Evolutionary conservation across 2,113 vertebrate genomes (phyloP), one percentile per base, ranked within the genome.

Genomic region (Pleuronectes platessa): DNA sequence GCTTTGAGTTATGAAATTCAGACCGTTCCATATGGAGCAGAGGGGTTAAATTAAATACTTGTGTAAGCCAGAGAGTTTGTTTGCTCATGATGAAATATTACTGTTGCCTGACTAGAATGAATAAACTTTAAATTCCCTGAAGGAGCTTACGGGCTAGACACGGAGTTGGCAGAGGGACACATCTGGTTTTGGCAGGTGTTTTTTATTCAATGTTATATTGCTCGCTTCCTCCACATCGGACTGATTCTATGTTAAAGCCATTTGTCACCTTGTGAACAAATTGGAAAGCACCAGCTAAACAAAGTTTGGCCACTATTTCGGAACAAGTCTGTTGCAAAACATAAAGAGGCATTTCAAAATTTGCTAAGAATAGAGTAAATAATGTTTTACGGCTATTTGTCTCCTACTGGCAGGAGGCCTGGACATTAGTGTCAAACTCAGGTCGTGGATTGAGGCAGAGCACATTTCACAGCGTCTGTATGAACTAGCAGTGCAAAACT

Each of bases 51-150:
- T 51, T 71, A 79, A 74, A 80, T 56, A 26, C 21, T 35, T 78
- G 47, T 21, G 3, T 40, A 40, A 61, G 64, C 71, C 40, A 74
- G 31, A 53, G n/a, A 71, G 35, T 9, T 6, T 6, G 1, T 62
- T 54, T 78, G 70, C 26, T 80, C 12, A 40, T 68, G 72, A 86
- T 77, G 72, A 80, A 64, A 76, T 76, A 49, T 66, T 59, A 40
- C n/a, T 35, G 21, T 35, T 74, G 59, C 35, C 71, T 76, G 58
- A 11, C 51, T 35, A 61, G 55, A 80, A 63, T 0, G 54, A 81
- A 0, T 59, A 51, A 69, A 83, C 60, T 53, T 66, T 8, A 27
- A 65, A 55, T 64, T 59, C 64, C 71, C 53, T 68, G 54, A 53
- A 53, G 51, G 2, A n/a, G 51, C 20, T n/a, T 9, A 14, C 9